Conservation (phyloP, 2,888 invertebrate species). For the Panzeria rudis region DNA sequence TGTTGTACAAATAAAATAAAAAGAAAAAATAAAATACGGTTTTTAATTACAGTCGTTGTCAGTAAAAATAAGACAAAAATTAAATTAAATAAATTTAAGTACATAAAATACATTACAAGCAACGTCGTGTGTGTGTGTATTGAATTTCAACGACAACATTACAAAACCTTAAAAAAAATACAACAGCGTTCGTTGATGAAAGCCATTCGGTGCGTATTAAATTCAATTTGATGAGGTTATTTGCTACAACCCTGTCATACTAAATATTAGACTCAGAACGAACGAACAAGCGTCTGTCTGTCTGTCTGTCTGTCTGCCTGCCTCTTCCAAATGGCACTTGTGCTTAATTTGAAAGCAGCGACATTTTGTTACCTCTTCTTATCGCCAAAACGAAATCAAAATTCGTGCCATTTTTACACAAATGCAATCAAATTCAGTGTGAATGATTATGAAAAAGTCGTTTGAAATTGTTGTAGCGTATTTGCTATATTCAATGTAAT, state of each 20-base stretch:
- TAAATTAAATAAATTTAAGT: conserved; percentile 34
- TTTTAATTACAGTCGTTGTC: conserved; percentile 68
- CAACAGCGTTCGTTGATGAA: conserved; percentile 57
- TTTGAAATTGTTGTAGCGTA: conserved; percentile 26
- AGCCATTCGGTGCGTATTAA: conserved; percentile 68
- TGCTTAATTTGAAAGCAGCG: conserved; percentile 24
- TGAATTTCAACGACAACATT: conserved; percentile 22
- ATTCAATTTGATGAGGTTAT: conserved; percentile 68
- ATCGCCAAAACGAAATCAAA: conserved; percentile 54
- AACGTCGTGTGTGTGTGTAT: conserved; percentile 2
- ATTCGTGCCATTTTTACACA: conserved; percentile 51
- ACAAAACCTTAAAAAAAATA: conserved; percentile 2
- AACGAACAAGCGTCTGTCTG: not conserved
- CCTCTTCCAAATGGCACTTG: conserved; percentile 51
- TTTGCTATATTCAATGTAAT: conserved; percentile 50
- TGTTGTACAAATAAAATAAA: conserved; percentile 15
- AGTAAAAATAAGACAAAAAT: conserved; percentile 52
- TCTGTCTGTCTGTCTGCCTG: not conserved
- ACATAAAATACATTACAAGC: conserved; percentile 6
- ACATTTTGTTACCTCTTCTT: conserved; percentile 30
- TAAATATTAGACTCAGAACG: conserved; percentile 1
- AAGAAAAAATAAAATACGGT: conserved; percentile 48
- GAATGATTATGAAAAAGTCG: not conserved
- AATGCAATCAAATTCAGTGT: conserved; percentile 11
- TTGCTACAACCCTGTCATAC: conserved; percentile 31